phyloP scores from a whole-genome alignment of 2,113 vertebrate species.

The Anguilla japonica region DNA sequence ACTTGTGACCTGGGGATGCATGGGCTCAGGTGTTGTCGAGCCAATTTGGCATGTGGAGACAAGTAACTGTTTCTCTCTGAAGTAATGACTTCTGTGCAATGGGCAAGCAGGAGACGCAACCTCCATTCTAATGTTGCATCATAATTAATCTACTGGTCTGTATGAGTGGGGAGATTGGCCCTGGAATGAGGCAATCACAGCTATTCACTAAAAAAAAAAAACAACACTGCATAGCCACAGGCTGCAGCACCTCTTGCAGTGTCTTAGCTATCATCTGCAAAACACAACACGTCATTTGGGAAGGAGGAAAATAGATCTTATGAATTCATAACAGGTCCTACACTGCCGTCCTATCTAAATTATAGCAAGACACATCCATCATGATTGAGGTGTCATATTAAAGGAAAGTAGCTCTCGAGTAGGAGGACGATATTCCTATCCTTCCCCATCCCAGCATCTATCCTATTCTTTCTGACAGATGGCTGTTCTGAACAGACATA shows the following conservation, averaged over 20 bases:
- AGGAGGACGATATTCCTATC: no score
- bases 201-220: constrained; percentile 40
- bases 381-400: no score
- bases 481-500: background rate
- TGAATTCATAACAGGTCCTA: no score
- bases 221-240: constrained; percentile 7
- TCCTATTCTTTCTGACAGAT: no score
- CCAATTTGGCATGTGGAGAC: constrained; percentile 59
- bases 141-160: constrained; percentile 50
- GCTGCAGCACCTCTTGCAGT: no score
- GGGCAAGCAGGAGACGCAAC: constrained; percentile 36
- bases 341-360: no score
- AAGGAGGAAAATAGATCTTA: background rate
- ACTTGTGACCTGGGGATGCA: constrained; percentile 24
- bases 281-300: constrained; percentile 18
- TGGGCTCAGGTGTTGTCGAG: constrained; percentile 29
- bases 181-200: no score
- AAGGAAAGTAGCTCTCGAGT: no score
- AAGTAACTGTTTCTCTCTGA: constrained; percentile 61
- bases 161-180: constrained; percentile 34
- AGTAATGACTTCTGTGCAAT: constrained; percentile 48
- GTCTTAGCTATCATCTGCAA: background rate
- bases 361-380: no score
- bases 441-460: no score
- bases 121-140: constrained; percentile 55